Conservation (phyloP, 2,113 vertebrate species). For the Gymnarchus niloticus region DNA sequence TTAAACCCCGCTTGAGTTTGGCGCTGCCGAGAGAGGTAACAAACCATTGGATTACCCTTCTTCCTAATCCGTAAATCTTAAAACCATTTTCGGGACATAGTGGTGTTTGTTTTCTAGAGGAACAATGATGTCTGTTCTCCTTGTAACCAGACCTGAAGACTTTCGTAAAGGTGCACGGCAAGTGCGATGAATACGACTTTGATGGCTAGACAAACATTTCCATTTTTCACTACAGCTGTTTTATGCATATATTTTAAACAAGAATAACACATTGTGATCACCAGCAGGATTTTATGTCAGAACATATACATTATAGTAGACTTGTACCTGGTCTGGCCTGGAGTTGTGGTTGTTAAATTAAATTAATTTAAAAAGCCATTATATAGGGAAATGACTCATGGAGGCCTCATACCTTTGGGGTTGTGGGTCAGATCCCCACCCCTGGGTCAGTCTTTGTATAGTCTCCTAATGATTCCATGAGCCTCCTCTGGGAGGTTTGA, state of each 20-base stretch:
- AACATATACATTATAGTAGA: background rate
- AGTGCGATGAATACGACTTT: background rate
- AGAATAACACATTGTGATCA: background rate
- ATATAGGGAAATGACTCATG: background rate
- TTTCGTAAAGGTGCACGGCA: background rate
- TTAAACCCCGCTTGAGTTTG: conserved; percentile 42
- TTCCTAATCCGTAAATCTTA: conserved; percentile 15
- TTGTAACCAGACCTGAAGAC: background rate
- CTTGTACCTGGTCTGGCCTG: background rate
- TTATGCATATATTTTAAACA: too few species aligned
- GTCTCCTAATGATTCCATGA: background rate
- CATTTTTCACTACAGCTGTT: too few species aligned
- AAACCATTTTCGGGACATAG: background rate
- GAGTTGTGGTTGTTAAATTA: too few species aligned
- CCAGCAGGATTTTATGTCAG: background rate
- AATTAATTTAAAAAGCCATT: background rate
- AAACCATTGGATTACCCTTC: conserved; percentile 41
- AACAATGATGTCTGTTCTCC: background rate
- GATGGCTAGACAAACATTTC: background rate
- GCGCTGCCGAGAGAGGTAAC: conserved; percentile 40
- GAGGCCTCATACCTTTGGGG: background rate
- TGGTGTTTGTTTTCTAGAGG: background rate
- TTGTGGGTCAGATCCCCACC: background rate
- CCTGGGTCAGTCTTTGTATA: background rate
- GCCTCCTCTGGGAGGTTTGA: too few species aligned